Conservation (phyloP, 2,113 vertebrate species). For the Tetrao urogallus region DNA sequence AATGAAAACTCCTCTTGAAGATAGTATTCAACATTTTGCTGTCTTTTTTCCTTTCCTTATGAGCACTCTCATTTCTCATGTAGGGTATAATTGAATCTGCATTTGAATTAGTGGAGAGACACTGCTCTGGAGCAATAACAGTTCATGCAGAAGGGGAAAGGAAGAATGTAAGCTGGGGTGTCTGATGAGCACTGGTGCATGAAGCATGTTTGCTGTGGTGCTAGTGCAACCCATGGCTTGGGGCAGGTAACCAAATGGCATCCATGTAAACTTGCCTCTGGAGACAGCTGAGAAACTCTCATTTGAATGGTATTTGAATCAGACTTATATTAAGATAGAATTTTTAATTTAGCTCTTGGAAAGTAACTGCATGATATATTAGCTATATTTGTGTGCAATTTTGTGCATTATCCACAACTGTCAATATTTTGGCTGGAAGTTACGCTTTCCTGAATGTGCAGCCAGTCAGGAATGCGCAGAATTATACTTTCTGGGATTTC, state of each 20-base stretch:
- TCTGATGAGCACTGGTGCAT: fast-evolving
- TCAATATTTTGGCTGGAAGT: not conserved
- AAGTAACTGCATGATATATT: not conserved
- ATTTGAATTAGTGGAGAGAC: not conserved
- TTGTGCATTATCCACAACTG: not conserved
- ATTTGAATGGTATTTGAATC: not conserved
- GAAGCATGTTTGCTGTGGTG: not conserved
- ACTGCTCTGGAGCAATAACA: not conserved
- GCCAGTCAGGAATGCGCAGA: not conserved
- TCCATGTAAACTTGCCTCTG: not conserved
- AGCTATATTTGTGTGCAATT: not conserved
- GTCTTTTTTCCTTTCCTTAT: not conserved
- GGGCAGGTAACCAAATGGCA: not conserved
- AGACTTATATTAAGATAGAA: not conserved
- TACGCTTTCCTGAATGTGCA: not conserved
- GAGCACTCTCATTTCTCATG: not conserved
- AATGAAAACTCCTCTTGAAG: not conserved
- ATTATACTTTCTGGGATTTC: not conserved
- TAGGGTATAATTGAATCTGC: not conserved
- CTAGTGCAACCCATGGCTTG: not conserved
- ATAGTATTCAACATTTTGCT: not conserved
- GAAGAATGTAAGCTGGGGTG: not conserved
- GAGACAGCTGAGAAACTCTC: not conserved
- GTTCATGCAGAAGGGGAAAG: not conserved
- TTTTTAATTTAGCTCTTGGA: not conserved